Base-by-base conservation (phyloP, 2,113 vertebrate species). In the Cepphus grylle region DNA sequence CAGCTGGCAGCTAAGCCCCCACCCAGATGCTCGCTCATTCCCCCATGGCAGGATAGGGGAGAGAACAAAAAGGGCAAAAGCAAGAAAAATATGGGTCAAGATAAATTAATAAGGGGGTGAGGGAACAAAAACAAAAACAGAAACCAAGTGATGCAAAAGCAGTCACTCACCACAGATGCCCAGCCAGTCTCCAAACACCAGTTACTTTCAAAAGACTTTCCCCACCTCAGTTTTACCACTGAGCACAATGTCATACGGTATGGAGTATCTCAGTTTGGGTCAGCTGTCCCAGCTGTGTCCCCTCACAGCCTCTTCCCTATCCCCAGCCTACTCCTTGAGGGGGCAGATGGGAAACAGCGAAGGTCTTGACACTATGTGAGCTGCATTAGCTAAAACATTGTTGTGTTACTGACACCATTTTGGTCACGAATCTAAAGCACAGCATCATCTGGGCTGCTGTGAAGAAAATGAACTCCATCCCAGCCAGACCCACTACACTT, bases 21-120 rank as follows among this genome's bases (percentile, higher is more conserved):
- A 53, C 12, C 18, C 34, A 78, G 21, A 32, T 73, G 8, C 8
- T 78, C 3, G 0, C 5, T n/a, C 12, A 66, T 79, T 47, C 12
- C n/a, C 20, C 59, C 11, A 7, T 22, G 18, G 17, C 0, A 0
- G 18, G n/a, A 61, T 36, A 18, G 36, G n/a, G 5, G 32, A 81
- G 30, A 55, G 13, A 47, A 83, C 10, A 65, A n/a, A n/a, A 55
- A 42, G 8, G 7, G 53, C 21, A 88, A 88, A 79, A 34, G n/a
- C 25, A 61, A 88, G 52, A 79, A 79, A 79, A 73, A 8, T 6
- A 61, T 1, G 3, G 8, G 26, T 47, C 2, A 3, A 78, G 9
- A 38, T 4, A 56, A 27, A 45, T 59, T 55, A 73, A 42, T 49
- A 66, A 62, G 15, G n/a, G 19, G 67, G 21, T n/a, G n/a, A n/a